These are phyloP conservation scores for Sisor rabdophorus DNA, from an alignment of 2,113 vertebrate species.

Conservation along the genomic window DNA sequence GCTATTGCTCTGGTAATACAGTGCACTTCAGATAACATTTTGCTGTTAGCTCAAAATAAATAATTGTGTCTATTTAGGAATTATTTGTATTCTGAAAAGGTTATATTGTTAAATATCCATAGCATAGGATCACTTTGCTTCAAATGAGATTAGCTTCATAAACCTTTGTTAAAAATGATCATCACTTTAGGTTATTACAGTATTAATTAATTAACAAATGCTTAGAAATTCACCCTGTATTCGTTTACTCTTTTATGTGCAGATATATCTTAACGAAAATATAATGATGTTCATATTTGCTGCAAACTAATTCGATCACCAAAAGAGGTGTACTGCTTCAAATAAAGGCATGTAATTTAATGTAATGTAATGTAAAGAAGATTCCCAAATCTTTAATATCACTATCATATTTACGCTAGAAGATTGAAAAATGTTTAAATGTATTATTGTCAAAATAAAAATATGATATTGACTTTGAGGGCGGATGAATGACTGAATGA, in stretches of 20 bases:
- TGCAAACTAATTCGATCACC: too few relatives aligned
- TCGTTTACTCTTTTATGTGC: not conserved
- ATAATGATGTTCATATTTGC: too few relatives aligned
- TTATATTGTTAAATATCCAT: not conserved
- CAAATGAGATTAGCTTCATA: not conserved
- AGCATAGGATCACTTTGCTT: not conserved
- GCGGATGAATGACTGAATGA: too few relatives aligned
- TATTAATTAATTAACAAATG: not conserved
- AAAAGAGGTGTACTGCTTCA: too few relatives aligned
- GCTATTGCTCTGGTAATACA: constrained; percentile 33
- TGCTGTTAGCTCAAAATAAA: constrained; percentile 1
- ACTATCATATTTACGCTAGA: too few relatives aligned
- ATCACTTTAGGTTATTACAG: not conserved
- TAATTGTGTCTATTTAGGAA: too few relatives aligned
- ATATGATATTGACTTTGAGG: too few relatives aligned
- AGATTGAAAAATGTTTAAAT: too few relatives aligned
- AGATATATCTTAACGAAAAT: not conserved
- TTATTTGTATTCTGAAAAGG: not conserved
- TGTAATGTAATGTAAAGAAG: too few relatives aligned
- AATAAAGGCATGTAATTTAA: too few relatives aligned
- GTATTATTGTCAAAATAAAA: too few relatives aligned
- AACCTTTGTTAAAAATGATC: not conserved
- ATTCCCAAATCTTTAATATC: too few relatives aligned
- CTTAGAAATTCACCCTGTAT: not conserved
- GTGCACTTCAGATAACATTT: constrained; percentile 21